Base-by-base conservation (phyloP, 2,888 invertebrate species). In the Calameuta pallipes region DNA sequence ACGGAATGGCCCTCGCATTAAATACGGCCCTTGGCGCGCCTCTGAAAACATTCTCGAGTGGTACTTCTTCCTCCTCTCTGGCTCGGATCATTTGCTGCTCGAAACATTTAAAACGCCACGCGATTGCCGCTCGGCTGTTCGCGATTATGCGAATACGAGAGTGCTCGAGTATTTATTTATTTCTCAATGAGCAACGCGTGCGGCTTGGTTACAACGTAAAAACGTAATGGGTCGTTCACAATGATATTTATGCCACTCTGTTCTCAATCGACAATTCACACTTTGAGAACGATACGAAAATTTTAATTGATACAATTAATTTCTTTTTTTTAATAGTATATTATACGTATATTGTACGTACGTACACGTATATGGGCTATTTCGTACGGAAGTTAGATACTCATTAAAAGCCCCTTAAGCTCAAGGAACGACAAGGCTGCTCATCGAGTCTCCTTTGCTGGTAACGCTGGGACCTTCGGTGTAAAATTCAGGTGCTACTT, bases 401-500 rank as follows among this genome's bases (percentile, higher is more conserved):
- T 82, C 83, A 82, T 83, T 84, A 83, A 84, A 77, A 76, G 78
- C 79, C 82, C 78, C 76, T 75, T 41, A 69, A 77, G 80, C 74
- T 78, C 31, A 33, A 75, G 75, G 33, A 68, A 34, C 78, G 70
- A 71, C 71, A 9, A 9, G 70, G 69, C 78, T 68, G 75, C 76
- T 75, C 75, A 70, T 78, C 76, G 76, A 69, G 76, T 13, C 56
- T 9, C 9, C 56, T 56, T 56, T 56, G 23, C 56, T 9, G 23
- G 56, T 23, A 1, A 2, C 23, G 23, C 1, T 6, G 56, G 6
- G 9, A 6, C 56, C 23, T 56, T 23, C 23, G 9, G 75, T 78
- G 79, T 81, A 81, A 82, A 23, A 85, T 83, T 88, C 89, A 88
- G 89, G 88, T 89, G 89, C 83, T 83, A 83, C 83, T 85, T 86